Percentiles rank a stretch among this genome's conserved stretches.
phyloP scores from a whole-genome alignment of 2,888 invertebrate species.

The Eupithecia exiguata region DNA sequence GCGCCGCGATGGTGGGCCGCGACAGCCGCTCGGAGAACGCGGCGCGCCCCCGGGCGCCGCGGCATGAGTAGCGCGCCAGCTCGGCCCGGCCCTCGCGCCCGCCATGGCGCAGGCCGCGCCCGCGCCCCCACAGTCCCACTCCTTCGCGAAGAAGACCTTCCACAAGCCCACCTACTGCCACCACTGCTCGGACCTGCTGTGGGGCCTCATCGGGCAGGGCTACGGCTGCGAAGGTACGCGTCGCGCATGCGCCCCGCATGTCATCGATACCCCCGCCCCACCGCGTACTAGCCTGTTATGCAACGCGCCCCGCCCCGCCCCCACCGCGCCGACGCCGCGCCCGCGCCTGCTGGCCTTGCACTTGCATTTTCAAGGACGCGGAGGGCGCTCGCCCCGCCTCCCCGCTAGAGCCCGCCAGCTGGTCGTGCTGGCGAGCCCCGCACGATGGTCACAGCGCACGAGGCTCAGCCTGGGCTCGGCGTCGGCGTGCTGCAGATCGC shows the following conservation, averaged over 20 bases:
- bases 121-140: conserved; percentile 90
- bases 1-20: conserved; percentile 84
- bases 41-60: conserved; percentile 84
- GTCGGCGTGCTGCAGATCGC: conserved; percentile 11
- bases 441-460: background rate
- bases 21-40: conserved; percentile 83
- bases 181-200: conserved; percentile 99
- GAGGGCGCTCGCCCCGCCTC: conserved; percentile 26
- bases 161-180: conserved; percentile 99
- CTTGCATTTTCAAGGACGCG: conserved; percentile 58
- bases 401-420: background rate
- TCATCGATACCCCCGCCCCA: conserved; percentile 71
- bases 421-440: conserved; percentile 1
- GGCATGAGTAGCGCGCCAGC: conserved; percentile 82
- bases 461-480: background rate
- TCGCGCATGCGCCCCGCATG: conserved; percentile 76
- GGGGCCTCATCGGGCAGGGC: conserved; percentile 99
- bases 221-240: conserved; percentile 99
- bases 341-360: conserved; percentile 54
- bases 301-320: conserved; percentile 64
- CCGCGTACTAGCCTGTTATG: conserved; percentile 64
- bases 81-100: conserved; percentile 82
- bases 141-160: conserved; percentile 99
- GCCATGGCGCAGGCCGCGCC: conserved; percentile 84
- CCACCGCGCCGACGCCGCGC: conserved; percentile 38